These are phyloP conservation scores for Sinotaia quadrata DNA, from an alignment of 2,888 invertebrate genomes.

Conservation along the genomic window DNA sequence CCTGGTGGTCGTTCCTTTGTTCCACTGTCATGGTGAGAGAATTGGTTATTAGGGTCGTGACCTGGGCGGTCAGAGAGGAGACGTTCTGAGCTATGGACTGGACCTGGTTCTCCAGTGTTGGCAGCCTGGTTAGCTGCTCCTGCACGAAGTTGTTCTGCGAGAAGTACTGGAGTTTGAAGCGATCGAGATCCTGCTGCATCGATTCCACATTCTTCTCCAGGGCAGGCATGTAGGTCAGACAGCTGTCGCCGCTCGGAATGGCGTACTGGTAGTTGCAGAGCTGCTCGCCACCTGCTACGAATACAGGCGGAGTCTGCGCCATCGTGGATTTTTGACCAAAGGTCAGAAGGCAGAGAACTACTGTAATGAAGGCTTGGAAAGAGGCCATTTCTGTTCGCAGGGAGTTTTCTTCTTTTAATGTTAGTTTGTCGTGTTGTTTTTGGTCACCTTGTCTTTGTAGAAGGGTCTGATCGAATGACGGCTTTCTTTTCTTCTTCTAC, in stretches of 20 bases:
- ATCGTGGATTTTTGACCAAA: too few relatives aligned
- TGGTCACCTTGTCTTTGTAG: too few relatives aligned
- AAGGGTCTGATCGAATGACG: too few relatives aligned
- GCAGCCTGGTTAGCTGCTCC: slow-evolving; percentile 27
- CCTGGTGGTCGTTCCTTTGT: too few relatives aligned
- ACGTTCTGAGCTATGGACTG: not conserved
- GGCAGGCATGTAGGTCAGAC: slow-evolving; percentile 38
- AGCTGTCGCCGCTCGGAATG: slow-evolving; percentile 39
- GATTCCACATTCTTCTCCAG: slow-evolving; percentile 39
- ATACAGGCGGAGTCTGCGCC: not conserved
- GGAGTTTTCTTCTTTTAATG: too few relatives aligned
- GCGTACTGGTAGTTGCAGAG: slow-evolving; percentile 40
- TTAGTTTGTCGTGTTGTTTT: too few relatives aligned
- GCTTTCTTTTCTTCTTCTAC: too few relatives aligned
- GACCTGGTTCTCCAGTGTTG: slow-evolving; percentile 10
- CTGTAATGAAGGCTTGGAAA: too few relatives aligned
- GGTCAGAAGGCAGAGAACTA: too few relatives aligned
- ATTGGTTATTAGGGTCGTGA: not conserved
- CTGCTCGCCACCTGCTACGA: not conserved
- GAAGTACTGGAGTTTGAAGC: slow-evolving; percentile 40
- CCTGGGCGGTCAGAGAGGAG: not conserved
- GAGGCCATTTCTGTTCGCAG: too few relatives aligned
- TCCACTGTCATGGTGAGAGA: not conserved
- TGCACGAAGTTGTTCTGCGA: slow-evolving; percentile 42
- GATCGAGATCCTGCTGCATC: slow-evolving; percentile 41